These are phyloP conservation scores for Ceraclea dissimilis DNA, from an alignment of 2,888 invertebrate species.

Conservation along the genomic window DNA sequence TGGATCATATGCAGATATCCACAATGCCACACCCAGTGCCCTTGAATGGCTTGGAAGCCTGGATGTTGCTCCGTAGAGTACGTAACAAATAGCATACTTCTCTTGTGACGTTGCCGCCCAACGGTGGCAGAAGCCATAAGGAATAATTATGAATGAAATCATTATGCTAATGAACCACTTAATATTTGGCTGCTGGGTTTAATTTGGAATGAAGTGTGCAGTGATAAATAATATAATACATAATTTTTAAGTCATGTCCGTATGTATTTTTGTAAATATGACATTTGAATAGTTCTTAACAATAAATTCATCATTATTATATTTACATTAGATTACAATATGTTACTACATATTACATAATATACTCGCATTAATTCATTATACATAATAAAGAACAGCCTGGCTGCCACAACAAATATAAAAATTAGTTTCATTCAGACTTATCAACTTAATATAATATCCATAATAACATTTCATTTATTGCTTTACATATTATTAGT, in stretches of 20 bases:
- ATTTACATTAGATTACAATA: conserved; percentile 1
- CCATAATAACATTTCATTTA: conserved; percentile 18
- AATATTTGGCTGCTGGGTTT: no score
- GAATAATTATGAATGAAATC: no score
- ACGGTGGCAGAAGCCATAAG: no score
- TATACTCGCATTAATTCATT: background rate
- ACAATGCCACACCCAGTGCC: no score
- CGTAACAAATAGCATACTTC: no score
- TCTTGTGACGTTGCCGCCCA: no score
- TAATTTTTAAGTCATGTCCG: conserved; percentile 10
- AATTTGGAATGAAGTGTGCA: no score
- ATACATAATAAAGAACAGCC: conserved; percentile 12
- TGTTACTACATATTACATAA: conserved; percentile 9
- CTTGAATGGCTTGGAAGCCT: no score
- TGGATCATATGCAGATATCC: no score
- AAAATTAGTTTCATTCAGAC: conserved; percentile 25
- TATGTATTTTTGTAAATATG: conserved; percentile 23
- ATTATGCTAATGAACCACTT: no score
- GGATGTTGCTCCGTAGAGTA: no score
- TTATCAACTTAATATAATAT: conserved; percentile 21
- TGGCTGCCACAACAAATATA: conserved; percentile 18
- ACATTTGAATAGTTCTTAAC: conserved; percentile 19
- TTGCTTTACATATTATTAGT: conserved; percentile 5
- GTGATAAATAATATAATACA: background rate
- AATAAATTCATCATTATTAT: conserved; percentile 24